These are phyloP conservation scores for Percopsis omiscomaycus DNA, from an alignment of 2,797 vertebrate genomes.

Conservation along the genomic window DNA sequence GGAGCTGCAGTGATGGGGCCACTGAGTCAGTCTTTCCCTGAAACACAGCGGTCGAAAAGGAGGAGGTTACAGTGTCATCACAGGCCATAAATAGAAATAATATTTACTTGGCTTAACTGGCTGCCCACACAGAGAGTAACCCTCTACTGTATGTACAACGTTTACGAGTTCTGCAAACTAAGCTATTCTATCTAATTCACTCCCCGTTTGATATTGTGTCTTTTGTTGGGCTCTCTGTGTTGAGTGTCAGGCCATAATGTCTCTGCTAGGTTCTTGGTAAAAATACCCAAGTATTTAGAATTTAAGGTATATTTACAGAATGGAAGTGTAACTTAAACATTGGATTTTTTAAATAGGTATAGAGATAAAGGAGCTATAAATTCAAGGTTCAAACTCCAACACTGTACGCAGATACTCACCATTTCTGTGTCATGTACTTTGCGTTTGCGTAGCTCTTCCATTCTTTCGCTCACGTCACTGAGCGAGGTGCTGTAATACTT, in stretches of 20 bases:
- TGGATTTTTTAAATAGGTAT: too few relatives aligned
- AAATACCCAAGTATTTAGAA: too few relatives aligned
- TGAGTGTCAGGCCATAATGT: too few relatives aligned
- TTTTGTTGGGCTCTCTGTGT: too few relatives aligned
- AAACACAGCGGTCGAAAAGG: slow-evolving; percentile 47
- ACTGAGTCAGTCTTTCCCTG: slow-evolving; percentile 89
- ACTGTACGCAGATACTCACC: slow-evolving; percentile 67
- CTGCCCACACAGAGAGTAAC: slow-evolving; percentile 21
- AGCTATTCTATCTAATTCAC: too few relatives aligned
- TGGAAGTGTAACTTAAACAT: too few relatives aligned
- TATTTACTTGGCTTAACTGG: slow-evolving; percentile 18
- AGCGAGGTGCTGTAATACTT: slow-evolving; percentile 93
- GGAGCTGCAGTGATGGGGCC: slow-evolving; percentile 87
- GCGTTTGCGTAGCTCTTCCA: slow-evolving; percentile 93
- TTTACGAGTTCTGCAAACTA: not conserved
- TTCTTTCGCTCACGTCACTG: slow-evolving; percentile 90
- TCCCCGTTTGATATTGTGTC: too few relatives aligned
- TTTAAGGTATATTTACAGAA: too few relatives aligned
- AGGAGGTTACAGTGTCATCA: slow-evolving; percentile 53
- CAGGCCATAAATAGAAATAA: slow-evolving; percentile 44
- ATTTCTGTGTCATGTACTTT: slow-evolving; percentile 86
- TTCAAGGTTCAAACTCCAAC: not conserved
- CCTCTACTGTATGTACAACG: not conserved
- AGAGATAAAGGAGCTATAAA: not conserved
- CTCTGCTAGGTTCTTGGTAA: too few relatives aligned